phyloP scores from a whole-genome alignment of 2,797 vertebrate species.

The Anolis apletophallus region DNA sequence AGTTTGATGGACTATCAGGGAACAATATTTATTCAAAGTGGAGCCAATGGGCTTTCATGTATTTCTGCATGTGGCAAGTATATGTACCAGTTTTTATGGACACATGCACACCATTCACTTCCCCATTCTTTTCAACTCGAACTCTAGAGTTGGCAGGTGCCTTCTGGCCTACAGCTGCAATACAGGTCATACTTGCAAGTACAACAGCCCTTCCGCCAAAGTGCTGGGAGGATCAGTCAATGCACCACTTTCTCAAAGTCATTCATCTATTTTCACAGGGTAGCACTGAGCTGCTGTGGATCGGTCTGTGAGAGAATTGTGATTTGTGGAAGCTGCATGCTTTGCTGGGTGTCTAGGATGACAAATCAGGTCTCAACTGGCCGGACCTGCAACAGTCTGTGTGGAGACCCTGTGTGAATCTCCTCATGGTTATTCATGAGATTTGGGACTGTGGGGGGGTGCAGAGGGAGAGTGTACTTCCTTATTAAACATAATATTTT shows the following conservation, averaged over 20 bases:
- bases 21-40: background rate
- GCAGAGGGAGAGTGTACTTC: background rate
- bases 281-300: background rate
- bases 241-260: background rate
- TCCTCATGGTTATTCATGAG: background rate
- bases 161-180: conserved; percentile 27
- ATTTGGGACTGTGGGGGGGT: background rate
- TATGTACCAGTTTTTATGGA: background rate
- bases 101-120: conserved; percentile 16
- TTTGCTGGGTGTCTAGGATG: background rate
- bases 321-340: background rate
- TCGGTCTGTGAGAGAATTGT: background rate
- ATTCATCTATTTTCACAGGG: background rate
- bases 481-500: background rate
- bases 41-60: background rate
- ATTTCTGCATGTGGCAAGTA: rapidly evolving
- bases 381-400: conserved; percentile 15
- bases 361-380: background rate
- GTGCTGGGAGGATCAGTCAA: conserved; percentile 18
- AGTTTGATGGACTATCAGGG: conserved; percentile 41
- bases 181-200: background rate
- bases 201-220: conserved; percentile 17
- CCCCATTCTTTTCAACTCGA: conserved; percentile 12
- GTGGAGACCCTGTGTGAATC: background rate
- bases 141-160: conserved; percentile 13